Percentiles rank a stretch among this genome's conserved stretches.
Evolutionary conservation across 2,888 invertebrate genomes (phyloP).

Genomic region (Drosophila sordidula): DNA sequence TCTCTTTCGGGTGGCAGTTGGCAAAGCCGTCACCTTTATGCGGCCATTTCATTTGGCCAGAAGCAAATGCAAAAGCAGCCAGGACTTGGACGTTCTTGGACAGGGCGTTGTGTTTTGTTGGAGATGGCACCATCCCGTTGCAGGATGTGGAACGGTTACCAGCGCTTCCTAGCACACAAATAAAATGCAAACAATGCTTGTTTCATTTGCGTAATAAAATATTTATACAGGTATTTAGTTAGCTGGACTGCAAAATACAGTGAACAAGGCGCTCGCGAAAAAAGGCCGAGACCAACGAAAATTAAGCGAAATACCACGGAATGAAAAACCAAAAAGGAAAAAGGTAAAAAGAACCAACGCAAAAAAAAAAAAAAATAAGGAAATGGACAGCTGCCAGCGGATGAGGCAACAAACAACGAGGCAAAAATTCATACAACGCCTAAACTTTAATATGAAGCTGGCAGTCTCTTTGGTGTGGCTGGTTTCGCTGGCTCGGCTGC

Average conservation of each 20-base stretch:
- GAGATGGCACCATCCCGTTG: slow-evolving; percentile 40
- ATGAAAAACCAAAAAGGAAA: slow-evolving; percentile 9
- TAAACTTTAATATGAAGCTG: slow-evolving; percentile 30
- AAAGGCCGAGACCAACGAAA: slow-evolving; percentile 43
- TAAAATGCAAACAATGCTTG: slow-evolving; percentile 79
- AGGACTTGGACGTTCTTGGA: slow-evolving; percentile 23
- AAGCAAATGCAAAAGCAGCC: slow-evolving; percentile 3
- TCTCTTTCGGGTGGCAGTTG: slow-evolving; percentile 22
- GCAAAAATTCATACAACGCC: slow-evolving; percentile 20
- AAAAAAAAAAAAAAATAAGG: slow-evolving; percentile 2
- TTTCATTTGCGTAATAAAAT: slow-evolving; percentile 79
- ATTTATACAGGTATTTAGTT: slow-evolving; percentile 79
- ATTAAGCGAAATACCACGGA: slow-evolving; percentile 48
- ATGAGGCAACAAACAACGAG: slow-evolving; percentile 3
- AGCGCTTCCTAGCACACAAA: slow-evolving; percentile 42
- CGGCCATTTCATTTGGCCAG: slow-evolving; percentile 53
- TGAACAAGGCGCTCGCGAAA: slow-evolving; percentile 11
- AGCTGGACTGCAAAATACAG: slow-evolving; percentile 54
- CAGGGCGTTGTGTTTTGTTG: slow-evolving; percentile 28
- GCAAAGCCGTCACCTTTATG: slow-evolving; percentile 50
- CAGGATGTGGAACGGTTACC: slow-evolving; percentile 58
- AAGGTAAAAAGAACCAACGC: background rate
- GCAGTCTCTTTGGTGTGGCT: slow-evolving; percentile 15
- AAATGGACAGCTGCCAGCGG: slow-evolving; percentile 32
- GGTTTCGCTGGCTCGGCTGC: background rate